phyloP scores from a whole-genome alignment of 2,888 invertebrate species.

The Cyrtodaria siliqua region DNA sequence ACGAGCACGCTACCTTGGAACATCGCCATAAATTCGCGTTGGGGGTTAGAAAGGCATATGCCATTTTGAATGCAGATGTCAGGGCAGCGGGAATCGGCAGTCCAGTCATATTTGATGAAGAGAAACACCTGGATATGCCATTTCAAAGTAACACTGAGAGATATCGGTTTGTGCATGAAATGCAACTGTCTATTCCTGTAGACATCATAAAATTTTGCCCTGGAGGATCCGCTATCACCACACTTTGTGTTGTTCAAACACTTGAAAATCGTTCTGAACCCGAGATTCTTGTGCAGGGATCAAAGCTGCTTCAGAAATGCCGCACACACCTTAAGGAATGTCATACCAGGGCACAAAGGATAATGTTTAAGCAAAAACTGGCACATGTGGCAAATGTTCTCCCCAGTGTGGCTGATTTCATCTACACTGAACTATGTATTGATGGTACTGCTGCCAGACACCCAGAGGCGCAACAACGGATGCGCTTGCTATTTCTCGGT shows the following conservation, averaged over 20 bases:
- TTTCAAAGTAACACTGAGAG: constrained; percentile 28
- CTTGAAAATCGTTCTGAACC: constrained; percentile 14
- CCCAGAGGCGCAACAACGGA: constrained; percentile 43
- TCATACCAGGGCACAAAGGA: constrained; percentile 51
- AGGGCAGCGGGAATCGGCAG: background rate
- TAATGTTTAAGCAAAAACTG: constrained; percentile 29
- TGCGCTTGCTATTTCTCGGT: constrained; percentile 48
- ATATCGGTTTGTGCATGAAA: constrained; percentile 17
- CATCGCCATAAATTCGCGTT: background rate
- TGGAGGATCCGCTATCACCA: constrained; percentile 39
- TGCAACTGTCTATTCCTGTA: constrained; percentile 36
- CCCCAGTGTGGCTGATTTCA: constrained; percentile 37
- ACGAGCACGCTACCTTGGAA: too few relatives aligned
- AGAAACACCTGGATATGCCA: constrained; percentile 20
- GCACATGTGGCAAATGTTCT: constrained; percentile 24
- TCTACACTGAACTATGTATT: constrained; percentile 45
- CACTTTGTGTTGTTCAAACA: constrained; percentile 26
- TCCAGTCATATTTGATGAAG: constrained; percentile 22
- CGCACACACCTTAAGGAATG: constrained; percentile 34
- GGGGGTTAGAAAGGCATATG: background rate
- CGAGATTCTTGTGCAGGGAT: constrained; percentile 32
- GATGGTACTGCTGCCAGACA: constrained; percentile 37
- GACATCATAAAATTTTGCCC: constrained; percentile 47
- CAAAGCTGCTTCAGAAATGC: constrained; percentile 24
- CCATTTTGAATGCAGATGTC: background rate